Evolutionary conservation across 1,140 invertebrate genomes (phyloP).

Genomic region (Micrasema longulum): DNA sequence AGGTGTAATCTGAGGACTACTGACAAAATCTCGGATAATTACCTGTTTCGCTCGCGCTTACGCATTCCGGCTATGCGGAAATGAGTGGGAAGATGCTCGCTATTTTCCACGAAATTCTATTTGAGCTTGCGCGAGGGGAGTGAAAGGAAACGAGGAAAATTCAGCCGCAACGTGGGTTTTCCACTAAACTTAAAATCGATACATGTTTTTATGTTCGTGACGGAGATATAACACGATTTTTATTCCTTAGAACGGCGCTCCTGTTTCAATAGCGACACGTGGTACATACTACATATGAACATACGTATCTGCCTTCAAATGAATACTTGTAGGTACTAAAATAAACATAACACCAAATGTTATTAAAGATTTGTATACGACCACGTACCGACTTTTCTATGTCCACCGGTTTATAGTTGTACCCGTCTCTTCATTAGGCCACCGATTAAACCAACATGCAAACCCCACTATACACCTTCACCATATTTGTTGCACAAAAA

Average conservation of each 20-base stretch:
- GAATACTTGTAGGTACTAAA: too few relatives aligned
- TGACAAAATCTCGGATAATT: constrained; percentile 42
- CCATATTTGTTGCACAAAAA: too few relatives aligned
- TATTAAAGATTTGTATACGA: too few relatives aligned
- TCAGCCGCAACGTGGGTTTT: constrained; percentile 35
- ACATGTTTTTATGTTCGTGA: constrained; percentile 29
- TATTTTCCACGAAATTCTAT: constrained; percentile 28
- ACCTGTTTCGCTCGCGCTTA: constrained; percentile 33
- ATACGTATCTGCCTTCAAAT: background rate
- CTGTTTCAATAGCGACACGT: background rate
- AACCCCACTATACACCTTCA: too few relatives aligned
- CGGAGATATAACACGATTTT: constrained; percentile 16
- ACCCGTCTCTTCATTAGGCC: too few relatives aligned
- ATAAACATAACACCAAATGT: too few relatives aligned
- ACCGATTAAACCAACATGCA: too few relatives aligned
- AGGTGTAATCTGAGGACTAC: constrained; percentile 40
- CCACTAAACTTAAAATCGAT: constrained; percentile 32
- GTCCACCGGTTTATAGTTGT: too few relatives aligned
- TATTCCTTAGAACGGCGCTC: constrained; percentile 10
- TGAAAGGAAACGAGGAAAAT: constrained; percentile 36
- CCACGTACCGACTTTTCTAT: too few relatives aligned
- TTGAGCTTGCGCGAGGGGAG: constrained; percentile 38
- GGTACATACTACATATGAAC: too few relatives aligned
- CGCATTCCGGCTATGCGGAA: constrained; percentile 23
- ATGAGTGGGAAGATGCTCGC: constrained; percentile 31